Evolutionary conservation across 2,797 vertebrate genomes (phyloP), one percentile per base, ranked within the genome.

Genomic region (Notolepis coatsorum): DNA sequence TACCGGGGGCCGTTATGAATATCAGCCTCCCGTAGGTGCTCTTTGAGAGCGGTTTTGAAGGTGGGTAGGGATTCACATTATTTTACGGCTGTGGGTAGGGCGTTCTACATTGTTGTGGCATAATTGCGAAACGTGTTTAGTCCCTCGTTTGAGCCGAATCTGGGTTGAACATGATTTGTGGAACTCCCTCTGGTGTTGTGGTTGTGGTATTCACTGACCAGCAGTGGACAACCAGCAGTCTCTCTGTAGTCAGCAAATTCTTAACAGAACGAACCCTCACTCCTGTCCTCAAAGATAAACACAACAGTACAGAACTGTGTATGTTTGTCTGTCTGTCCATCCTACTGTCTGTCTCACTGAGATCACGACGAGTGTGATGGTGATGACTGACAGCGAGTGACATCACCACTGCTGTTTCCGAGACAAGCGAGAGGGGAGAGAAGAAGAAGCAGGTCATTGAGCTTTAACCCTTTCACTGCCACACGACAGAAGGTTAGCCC

Each of bases 261-360:
- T 77, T 80, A 86, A 81, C 58, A 71, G 56, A 75, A 67, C 41
- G 9, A 73, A 77, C 62, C 43, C 30, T 64, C 33, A 35, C 9
- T 48, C 6, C 41, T 13, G 68, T 62, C 39, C 62, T 69, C 68
- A 71, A 70, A 31, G 7, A 31, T 42, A 49, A 24, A 12, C 6
- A 49, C n/a, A 46, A n/a, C 49, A 2, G 2, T 56, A 23, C 12
- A 37, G 35, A n/a, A 37, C 35, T 12, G 42, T 23, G 42, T 24
- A 12, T 24, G 21, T 45, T 20, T 24, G 20, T 24, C 3, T 45
- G 20, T 45, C 20, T 24, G 9, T n/a, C n/a, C n/a, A n/a, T n/a
- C n/a, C n/a, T n/a, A n/a, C n/a, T 45, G 42, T 45, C 9, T 45
- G 21, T 20, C 17, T 3, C 42, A 24, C 20, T 24, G 20, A 45